These are phyloP conservation scores for Archegozetes longisetosus DNA, from an alignment of 1,140 invertebrate species.

Conservation along the genomic window DNA sequence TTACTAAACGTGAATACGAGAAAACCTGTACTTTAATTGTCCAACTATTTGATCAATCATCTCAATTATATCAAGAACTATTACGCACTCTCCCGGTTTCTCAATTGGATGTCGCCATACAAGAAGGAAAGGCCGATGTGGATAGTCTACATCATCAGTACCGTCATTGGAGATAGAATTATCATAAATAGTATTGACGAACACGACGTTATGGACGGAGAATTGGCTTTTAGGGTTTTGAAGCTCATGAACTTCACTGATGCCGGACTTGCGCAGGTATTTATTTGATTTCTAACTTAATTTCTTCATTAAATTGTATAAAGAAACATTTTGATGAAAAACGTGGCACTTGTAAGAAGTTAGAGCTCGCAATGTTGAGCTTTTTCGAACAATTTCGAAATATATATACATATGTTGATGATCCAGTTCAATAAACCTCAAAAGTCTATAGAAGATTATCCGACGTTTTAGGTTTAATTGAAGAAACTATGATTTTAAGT, in stretches of 20 bases:
- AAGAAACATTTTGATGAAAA: slow-evolving; percentile 32
- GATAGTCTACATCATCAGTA: slow-evolving; percentile 87
- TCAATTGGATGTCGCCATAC: slow-evolving; percentile 38
- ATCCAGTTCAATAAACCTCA: slow-evolving; percentile 49
- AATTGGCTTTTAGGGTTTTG: slow-evolving; percentile 82
- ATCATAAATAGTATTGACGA: slow-evolving; percentile 90
- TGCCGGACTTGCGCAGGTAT: slow-evolving; percentile 45
- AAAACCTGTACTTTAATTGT: slow-evolving; percentile 89
- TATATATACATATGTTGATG: slow-evolving; percentile 95
- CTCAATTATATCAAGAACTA: slow-evolving; percentile 68
- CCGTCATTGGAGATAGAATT: slow-evolving; percentile 63
- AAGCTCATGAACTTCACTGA: slow-evolving; percentile 93
- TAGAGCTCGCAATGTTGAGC: slow-evolving; percentile 88
- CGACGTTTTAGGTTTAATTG: slow-evolving; percentile 80
- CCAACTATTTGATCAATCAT: slow-evolving; percentile 80
- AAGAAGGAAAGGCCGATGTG: slow-evolving; percentile 84
- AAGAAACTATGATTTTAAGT: slow-evolving; percentile 89
- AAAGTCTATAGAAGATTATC: slow-evolving; percentile 72
- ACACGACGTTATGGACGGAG: slow-evolving; percentile 95
- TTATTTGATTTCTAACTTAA: not conserved
- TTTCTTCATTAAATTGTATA: not conserved
- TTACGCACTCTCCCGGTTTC: slow-evolving; percentile 37
- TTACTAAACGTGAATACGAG: slow-evolving; percentile 81
- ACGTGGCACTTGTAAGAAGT: slow-evolving; percentile 74
- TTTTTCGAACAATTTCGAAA: slow-evolving; percentile 98